Base-by-base conservation (phyloP, 2,797 vertebrate species). In the Esox lucius region DNA sequence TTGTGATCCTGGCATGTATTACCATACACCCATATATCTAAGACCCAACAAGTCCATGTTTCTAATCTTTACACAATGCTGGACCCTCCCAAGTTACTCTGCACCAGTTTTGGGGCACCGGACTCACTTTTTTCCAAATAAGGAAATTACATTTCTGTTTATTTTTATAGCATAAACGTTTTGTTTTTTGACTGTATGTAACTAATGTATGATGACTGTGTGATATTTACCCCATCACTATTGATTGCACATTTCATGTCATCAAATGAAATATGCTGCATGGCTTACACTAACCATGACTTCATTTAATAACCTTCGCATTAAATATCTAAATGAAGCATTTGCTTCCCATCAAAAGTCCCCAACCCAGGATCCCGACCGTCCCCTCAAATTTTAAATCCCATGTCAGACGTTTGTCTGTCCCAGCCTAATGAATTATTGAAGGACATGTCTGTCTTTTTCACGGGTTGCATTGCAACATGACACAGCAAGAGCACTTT, bases 361-460 rank as follows among this genome's bases (percentile, higher is more conserved):
- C 56, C 53, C n/a, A 59, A 59, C 0, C 56, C 9, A 24, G n/a
- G 1, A 61, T 24, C 22, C 56, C 7, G 28, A 31, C 31, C 64
- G 22, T 15, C 31, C 31, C 64, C 13, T 17, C 28, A 66, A 33
- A 66, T 33, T 7, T 33, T 33, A 35, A 66, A 35, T 33, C 31
- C 64, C 16, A 19, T 9, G 8, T 35, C 64, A 35, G 24, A 31
- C 17, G 28, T 19, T 19, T 33, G 31, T 19, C 8, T 8, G 31
- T 19, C 17, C 16, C 39, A 12, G 24, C 19, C 35, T 24, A 15
- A 42, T 68, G 42, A 68, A 68, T 68, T 46, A 68, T 68, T 68
- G 24, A 68, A 46, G 42, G 42, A 46, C 24, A 68, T 68, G 67
- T 68, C 66, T 68, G 66, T 42, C 22, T 22, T 68, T 68, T 35